Evolutionary conservation across 1,140 invertebrate genomes (phyloP), one percentile per base, ranked within the genome.

Genomic region (Metopolophium dirhodum): DNA sequence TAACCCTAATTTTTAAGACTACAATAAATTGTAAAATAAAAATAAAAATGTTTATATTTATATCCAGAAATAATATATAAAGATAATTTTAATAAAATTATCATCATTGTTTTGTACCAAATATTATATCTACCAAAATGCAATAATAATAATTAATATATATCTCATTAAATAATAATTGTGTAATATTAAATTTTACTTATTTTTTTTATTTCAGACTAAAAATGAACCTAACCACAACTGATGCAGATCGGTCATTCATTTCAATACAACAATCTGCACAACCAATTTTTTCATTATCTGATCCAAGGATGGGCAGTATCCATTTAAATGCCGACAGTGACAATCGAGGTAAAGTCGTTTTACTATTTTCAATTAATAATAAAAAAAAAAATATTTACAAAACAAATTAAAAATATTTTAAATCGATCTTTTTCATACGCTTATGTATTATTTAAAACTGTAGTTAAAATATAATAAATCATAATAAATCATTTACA

Each of bases 261-360:
- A 93, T 93, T 57, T 93, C 91, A 57, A 54, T 93, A 41, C 91
- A 93, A 93, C 91, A 93, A 41, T 93, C 91, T 30, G 91, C 91
- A 51, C 91, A 93, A 86, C 91, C 91, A 0, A 93, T 93, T 86
- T 93, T 93, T 6, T 93, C 91, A 20, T 83, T 93, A 83, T 18
- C 82, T 8, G 91, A 93, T 93, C 91, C 68, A 9, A 93, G 91
- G 41, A 93, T 93, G 47, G 82, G 91, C 14, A 86, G 49, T 41
- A n/a, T 93, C 57, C 91, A 93, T 93, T 57, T 86, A 11, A 93
- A 86, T 30, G 18, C 49, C 1, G 91, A 93, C 37, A 86, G 35
- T 45, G 91, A 93, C 18, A 93, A 93, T 93, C 77, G 91, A 85
- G 91, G 91, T 93, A 93, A 92, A 77, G 23, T 22, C 23, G 1